Conservation (phyloP, 1,140 invertebrate species). For the Drosophila albomicans region DNA sequence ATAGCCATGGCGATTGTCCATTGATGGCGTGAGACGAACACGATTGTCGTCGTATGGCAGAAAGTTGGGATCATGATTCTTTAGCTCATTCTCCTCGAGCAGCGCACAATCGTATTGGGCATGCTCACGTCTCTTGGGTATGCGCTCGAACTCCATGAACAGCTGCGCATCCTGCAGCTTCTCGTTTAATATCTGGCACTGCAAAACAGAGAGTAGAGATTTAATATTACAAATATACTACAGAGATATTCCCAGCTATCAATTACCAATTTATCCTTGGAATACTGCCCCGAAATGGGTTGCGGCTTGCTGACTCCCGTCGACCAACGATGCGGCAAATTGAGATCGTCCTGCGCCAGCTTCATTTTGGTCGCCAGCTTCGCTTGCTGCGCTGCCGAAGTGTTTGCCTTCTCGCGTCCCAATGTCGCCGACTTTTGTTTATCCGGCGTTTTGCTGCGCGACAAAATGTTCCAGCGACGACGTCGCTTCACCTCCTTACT, state of each 20-base stretch:
- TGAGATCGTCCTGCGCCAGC: constrained; percentile 85
- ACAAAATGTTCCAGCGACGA: constrained; percentile 88
- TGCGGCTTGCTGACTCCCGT: constrained; percentile 88
- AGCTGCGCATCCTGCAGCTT: constrained; percentile 93
- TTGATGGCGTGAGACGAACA: constrained; percentile 90
- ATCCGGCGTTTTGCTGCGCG: constrained; percentile 86
- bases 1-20: constrained; percentile 93
- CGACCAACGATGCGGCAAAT: constrained; percentile 88
- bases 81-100: constrained; percentile 79
- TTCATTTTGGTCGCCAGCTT: constrained; percentile 85
- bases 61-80: constrained; percentile 87
- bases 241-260: background rate
- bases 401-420: constrained; percentile 86
- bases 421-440: constrained; percentile 88
- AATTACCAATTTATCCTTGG: constrained; percentile 91
- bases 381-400: constrained; percentile 60
- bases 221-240: background rate
- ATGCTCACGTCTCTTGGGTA: constrained; percentile 91
- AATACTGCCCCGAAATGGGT: constrained; percentile 89
- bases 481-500: constrained; percentile 87
- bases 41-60: constrained; percentile 95
- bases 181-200: constrained; percentile 93
- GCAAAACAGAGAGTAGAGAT: constrained; percentile 19
- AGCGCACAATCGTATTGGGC: constrained; percentile 79
- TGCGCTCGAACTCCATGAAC: constrained; percentile 94